Conservation (phyloP, 2,113 vertebrate species). For the Carettochelys insculpta region DNA sequence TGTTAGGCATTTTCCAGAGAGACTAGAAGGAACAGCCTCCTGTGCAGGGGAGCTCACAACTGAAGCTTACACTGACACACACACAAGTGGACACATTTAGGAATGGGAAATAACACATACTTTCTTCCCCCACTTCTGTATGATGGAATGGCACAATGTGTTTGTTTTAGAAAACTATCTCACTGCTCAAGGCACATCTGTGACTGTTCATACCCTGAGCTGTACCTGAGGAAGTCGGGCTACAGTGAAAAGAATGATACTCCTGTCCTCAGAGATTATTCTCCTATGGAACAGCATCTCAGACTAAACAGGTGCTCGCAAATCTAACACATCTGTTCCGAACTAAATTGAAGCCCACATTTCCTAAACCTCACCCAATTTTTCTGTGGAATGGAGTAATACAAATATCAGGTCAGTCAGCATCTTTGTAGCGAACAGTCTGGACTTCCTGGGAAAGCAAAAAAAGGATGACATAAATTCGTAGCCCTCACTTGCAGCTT, state of each 20-base stretch:
- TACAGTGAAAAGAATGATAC: not conserved
- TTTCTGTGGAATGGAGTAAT: not conserved
- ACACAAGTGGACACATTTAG: not conserved
- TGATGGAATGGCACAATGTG: not conserved
- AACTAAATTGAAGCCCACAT: not conserved
- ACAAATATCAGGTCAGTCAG: not conserved
- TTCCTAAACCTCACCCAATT: not conserved
- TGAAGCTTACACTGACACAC: accelerated
- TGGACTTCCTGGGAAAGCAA: not conserved
- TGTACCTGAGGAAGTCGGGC: not conserved
- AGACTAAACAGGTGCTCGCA: not conserved
- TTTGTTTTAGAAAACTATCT: not conserved
- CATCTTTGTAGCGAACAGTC: not conserved
- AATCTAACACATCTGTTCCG: not conserved
- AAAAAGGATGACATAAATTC: not conserved
- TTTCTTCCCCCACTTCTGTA: not conserved
- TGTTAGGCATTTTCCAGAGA: not conserved
- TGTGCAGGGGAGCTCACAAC: not conserved
- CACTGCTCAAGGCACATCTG: not conserved
- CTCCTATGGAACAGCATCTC: not conserved
- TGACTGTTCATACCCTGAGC: not conserved
- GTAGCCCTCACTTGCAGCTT: not conserved
- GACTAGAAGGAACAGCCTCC: not conserved
- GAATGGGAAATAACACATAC: not conserved
- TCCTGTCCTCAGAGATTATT: not conserved